Conservation (phyloP, 2,113 vertebrate species). For the Siniperca chuatsi region DNA sequence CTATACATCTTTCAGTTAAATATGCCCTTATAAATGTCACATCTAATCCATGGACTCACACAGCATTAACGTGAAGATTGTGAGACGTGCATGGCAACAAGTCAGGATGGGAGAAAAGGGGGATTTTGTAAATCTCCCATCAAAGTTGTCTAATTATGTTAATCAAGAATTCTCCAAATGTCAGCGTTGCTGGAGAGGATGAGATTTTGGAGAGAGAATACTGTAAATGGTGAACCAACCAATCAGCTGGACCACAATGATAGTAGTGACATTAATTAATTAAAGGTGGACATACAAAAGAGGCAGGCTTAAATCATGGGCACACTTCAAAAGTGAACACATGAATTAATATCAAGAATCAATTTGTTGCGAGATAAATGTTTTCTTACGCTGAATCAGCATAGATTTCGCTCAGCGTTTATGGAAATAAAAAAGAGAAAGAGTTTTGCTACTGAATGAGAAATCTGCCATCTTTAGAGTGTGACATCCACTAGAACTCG, state of each 20-base stretch:
- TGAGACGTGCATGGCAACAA: conserved; percentile 78
- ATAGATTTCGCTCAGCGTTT: conserved; percentile 19
- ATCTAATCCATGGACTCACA: conserved; percentile 77
- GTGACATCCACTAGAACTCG: conserved; percentile 27
- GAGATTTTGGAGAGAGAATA: conserved; percentile 74
- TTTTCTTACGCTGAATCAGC: conserved; percentile 63
- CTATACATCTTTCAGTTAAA: conserved; percentile 66
- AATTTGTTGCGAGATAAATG: conserved; percentile 73
- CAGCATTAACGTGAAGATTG: conserved; percentile 73
- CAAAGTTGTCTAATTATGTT: conserved; percentile 88
- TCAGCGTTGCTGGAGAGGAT: conserved; percentile 80
- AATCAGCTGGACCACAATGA: conserved; percentile 69
- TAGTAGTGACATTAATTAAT: conserved; percentile 73
- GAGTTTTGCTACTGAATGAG: conserved; percentile 17
- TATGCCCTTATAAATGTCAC: conserved; percentile 82
- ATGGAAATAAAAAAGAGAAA: conserved; percentile 30
- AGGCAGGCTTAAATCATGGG: conserved; percentile 67
- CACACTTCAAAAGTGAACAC: conserved; percentile 66
- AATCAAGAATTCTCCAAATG: conserved; percentile 87
- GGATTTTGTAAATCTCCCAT: conserved; percentile 86
- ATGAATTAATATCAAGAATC: conserved; percentile 73
- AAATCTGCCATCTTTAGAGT: conserved; percentile 42
- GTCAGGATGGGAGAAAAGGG: conserved; percentile 69
- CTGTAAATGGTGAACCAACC: conserved; percentile 77
- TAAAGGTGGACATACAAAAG: conserved; percentile 72